Evolutionary conservation across 1,140 invertebrate genomes (phyloP), one percentile per base, ranked within the genome.

Genomic region (Micrasema longulum): DNA sequence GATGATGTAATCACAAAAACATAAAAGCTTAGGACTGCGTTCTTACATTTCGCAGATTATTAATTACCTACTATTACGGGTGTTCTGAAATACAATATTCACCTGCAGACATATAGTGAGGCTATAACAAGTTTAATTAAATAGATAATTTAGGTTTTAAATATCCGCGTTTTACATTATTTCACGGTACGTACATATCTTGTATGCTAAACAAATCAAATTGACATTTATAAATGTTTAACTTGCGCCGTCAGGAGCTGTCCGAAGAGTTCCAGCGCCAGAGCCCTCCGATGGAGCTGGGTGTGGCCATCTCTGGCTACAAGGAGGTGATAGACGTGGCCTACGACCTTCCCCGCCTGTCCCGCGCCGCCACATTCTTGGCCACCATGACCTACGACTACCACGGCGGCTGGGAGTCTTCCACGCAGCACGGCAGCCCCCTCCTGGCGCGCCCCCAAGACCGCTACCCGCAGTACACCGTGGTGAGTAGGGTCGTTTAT

Each of bases 321-420:
- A 93, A 94, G 76, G 94, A 96, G 83, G 92, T 97, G 0, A 93
- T 96, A 10, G 90, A 93, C 70, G 85, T 88, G 2, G 93, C 92
- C 0, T 97, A 97, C 76, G 93, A 97, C 73, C 81, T 96, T 0
- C 80, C 84, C 0, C 79, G 86, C 1, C 82, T 97, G 20, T 91
- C 89, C 0, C 79, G 86, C n/a, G 80, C 88, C 45, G 88, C 91
- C 6, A 93, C 96, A 76, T 95, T 96, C 76, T 87, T 97, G 78
- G 93, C 93, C 1, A 89, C 96, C 0, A 95, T 96, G 93, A 91
- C 91, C 0, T 96, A 95, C 66, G 95, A 97, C 79, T 95, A 95
- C 77, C 93, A 96, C 76, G 95, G 94, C 0, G 89, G 90, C 5
- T 96, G 94, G 94, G 94, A 96, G 77, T 80, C 86, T 1, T 84